These are phyloP conservation scores for Melanerpes formicivorus DNA, from an alignment of 2,113 vertebrate species.

Conservation along the genomic window DNA sequence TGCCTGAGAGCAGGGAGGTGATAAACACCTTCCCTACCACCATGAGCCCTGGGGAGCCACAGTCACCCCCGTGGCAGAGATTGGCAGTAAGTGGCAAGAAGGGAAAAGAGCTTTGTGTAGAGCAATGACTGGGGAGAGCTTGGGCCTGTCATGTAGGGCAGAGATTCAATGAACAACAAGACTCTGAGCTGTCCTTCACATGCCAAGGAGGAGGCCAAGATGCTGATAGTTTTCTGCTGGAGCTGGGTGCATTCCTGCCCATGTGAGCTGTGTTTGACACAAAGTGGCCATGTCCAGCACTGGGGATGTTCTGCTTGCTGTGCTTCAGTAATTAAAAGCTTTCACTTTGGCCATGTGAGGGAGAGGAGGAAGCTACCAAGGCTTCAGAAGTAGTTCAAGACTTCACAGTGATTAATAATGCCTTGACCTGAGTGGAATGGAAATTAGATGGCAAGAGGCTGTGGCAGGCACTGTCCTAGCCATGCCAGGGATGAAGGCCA, in stretches of 20 bases:
- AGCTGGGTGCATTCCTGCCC: neutral
- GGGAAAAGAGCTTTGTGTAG: neutral
- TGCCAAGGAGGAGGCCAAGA: neutral
- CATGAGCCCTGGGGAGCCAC: neutral
- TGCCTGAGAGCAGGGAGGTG: neutral
- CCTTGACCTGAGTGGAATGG: neutral
- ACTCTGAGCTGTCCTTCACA: neutral
- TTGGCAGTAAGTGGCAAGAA: neutral
- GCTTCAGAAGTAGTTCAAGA: neutral
- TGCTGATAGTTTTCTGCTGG: neutral
- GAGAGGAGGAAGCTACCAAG: neutral
- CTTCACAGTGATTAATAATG: neutral
- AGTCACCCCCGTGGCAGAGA: fast-evolving
- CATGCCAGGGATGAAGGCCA: neutral
- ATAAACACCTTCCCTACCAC: neutral
- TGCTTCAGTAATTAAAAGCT: neutral
- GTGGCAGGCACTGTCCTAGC: neutral
- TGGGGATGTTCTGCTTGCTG: neutral
- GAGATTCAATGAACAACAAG: neutral
- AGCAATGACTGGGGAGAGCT: neutral
- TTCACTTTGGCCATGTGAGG: neutral
- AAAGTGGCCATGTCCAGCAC: neutral
- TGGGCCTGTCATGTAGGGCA: neutral
- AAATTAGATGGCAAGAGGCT: neutral
- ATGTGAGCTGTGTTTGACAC: neutral